Evolutionary conservation across 2,113 vertebrate genomes (phyloP), one percentile per base, ranked within the genome.

Genomic region (Esox niger): DNA sequence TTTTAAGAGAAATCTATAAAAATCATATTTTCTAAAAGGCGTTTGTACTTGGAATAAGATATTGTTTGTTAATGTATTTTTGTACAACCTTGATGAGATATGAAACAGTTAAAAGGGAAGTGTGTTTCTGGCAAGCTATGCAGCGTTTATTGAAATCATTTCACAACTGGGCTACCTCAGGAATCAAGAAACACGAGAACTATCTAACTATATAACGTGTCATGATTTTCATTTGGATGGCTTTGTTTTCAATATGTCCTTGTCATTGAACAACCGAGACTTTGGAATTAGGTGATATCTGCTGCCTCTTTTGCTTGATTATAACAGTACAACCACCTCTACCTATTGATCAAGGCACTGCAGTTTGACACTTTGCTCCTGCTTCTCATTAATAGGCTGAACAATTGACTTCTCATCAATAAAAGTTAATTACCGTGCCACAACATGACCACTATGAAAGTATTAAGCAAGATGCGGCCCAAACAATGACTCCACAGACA

Each of bases 11-110:
- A 56, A 64, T 52, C 58, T 29, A 62, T 57, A 69, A 59, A 76
- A 71, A 25, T 23, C 64, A 74, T 77, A 79, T 90, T 90, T 91
- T 94, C 91, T 91, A 92, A 73, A 68, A 73, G 66, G 76, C 55
- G 90, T 91, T 52, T 84, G 54, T 87, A 86, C 84, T 81, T 76
- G 70, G 75, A 85, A 74, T 62, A 77, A 90, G 21, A 61, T 74
- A 76, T 87, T 86, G 82, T 93, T 84, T 89, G 3, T 47, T 77
- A 73, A 85, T 85, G 87, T 95, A 89, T 94, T 96, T 95, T 94
- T 94, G 62, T 92, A 92, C 69, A 73, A 83, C 54, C 66, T 15
- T 69, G 31, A 70, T 21, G 76, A 54, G 56, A 75, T 78, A 7
- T 49, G n/a, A n/a, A n/a, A n/a, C n/a, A n/a, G 13, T 78, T 72